Base-by-base conservation (phyloP, 2,888 invertebrate genomes). In the Acheta domesticus region DNA sequence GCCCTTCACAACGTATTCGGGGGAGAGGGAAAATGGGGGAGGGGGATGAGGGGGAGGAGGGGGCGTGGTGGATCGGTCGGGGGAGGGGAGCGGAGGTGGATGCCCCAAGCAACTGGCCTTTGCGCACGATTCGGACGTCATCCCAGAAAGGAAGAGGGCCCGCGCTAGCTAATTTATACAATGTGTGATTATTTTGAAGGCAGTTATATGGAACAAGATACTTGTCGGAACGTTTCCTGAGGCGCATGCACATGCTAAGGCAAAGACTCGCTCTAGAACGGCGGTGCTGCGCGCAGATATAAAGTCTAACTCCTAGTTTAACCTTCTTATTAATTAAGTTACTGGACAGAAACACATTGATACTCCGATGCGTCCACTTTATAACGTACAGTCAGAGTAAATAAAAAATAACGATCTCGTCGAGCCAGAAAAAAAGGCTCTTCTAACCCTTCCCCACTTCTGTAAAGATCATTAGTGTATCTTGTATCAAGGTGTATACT, bases 121-220 rank as follows among this genome's bases (percentile, higher is more conserved):
- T 36, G 36, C 36, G 36, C 36, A 36, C 36, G 36, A 36, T 36
- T 36, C 36, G 36, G 36, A 36, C 36, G 36, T 36, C 36, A 8
- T 4, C 36, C 36, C 36, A 36, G 36, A 36, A 36, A 36, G 62
- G 16, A 62, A 62, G 62, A 62, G 62, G n/a, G 62, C 62, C 62
- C n/a, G 62, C 62, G 62, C 16, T 12, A 8, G 36, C n/a, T 62
- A 62, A 62, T 62, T 62, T 62, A 62, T 62, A 62, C 62, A 62
- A 62, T 62, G 62, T 62, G 62, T 62, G 62, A 62, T 62, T 62
- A 62, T 62, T 62, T 14, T 62, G 62, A 62, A 62, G 62, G 62
- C 16, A 62, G 62, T 14, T 14, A 62, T 62, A 62, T 12, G 62
- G 62, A 62, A 62, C n/a, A n/a, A 62, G 62, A 62, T 62, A 62